A percentile compares a stretch with the other conserved stretches of the same genome.
These are phyloP conservation scores for Helicoverpa assulta DNA, from an alignment of 2,888 invertebrate species.

Conservation along the genomic window DNA sequence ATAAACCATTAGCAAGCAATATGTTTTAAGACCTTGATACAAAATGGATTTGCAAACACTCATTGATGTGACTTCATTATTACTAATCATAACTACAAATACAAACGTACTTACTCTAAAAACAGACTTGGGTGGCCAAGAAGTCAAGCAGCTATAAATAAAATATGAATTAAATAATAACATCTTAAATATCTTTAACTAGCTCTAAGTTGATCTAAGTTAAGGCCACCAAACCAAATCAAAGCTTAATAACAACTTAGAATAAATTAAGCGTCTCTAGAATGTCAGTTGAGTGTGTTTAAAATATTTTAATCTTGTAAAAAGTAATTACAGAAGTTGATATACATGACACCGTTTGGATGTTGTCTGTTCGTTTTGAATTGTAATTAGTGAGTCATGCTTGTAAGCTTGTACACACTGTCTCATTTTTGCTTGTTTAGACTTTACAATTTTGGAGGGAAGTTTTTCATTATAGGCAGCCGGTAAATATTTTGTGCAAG, in stretches of 20 bases:
- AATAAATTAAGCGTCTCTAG: slow-evolving; percentile 48
- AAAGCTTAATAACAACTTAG: slow-evolving; percentile 42
- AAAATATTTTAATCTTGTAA: slow-evolving; percentile 52
- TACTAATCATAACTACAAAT: no score
- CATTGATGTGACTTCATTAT: no score
- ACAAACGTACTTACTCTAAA: not conserved
- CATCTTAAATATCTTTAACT: slow-evolving; percentile 29
- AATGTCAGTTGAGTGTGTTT: slow-evolving; percentile 51
- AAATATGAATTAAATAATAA: slow-evolving; percentile 30
- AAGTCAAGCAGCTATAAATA: slow-evolving; percentile 4
- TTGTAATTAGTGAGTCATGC: slow-evolving; percentile 58
- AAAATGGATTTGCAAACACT: no score
- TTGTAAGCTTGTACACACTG: slow-evolving; percentile 3
- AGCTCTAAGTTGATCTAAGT: slow-evolving; percentile 25
- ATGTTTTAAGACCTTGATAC: no score
- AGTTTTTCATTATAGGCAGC: not conserved
- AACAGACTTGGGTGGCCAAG: slow-evolving; percentile 38
- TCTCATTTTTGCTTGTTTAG: not conserved
- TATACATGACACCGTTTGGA: slow-evolving; percentile 42
- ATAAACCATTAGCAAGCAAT: no score
- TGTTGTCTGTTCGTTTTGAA: slow-evolving; percentile 46
- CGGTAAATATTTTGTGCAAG: no score
- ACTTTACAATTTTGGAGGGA: not conserved
- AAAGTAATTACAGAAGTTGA: slow-evolving; percentile 57
- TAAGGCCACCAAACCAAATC: slow-evolving; percentile 22